phyloP scores from a whole-genome alignment of 2,888 invertebrate species.

The Nebria salina region DNA sequence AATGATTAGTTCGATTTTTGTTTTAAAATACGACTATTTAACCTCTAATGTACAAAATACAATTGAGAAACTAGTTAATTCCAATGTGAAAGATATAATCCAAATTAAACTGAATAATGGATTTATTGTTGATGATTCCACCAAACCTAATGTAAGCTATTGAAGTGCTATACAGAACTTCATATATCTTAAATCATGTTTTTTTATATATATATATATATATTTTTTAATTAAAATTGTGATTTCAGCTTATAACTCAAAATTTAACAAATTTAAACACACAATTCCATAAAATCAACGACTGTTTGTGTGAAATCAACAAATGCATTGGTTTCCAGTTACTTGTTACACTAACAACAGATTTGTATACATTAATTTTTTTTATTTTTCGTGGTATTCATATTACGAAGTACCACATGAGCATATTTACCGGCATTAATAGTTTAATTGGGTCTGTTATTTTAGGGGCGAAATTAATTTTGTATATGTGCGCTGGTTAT shows the following conservation, averaged over 20 bases:
- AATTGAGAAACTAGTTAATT: neutral
- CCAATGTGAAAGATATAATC: neutral
- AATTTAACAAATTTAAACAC: constrained; percentile 17
- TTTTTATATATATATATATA: too few species aligned
- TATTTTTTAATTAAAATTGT: neutral
- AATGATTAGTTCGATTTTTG: constrained; percentile 20
- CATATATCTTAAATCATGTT: too few species aligned
- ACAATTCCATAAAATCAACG: constrained; percentile 27
- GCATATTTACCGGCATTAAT: constrained; percentile 18
- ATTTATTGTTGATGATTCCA: neutral
- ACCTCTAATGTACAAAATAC: neutral
- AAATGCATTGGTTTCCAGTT: constrained; percentile 35
- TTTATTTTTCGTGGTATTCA: constrained; percentile 36
- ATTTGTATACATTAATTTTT: constrained; percentile 33
- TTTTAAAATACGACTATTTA: constrained; percentile 30
- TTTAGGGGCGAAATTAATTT: constrained; percentile 13
- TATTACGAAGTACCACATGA: constrained; percentile 22
- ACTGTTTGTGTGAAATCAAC: constrained; percentile 25
- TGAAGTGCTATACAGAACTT: too few species aligned
- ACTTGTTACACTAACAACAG: constrained; percentile 19
- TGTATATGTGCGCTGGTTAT: constrained; percentile 31
- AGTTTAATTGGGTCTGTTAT: constrained; percentile 30
- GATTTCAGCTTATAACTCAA: constrained; percentile 23
- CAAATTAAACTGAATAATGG: neutral
- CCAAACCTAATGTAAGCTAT: neutral